These are phyloP conservation scores for Andricus curvator DNA, from an alignment of 2,888 invertebrate species.

Conservation along the genomic window DNA sequence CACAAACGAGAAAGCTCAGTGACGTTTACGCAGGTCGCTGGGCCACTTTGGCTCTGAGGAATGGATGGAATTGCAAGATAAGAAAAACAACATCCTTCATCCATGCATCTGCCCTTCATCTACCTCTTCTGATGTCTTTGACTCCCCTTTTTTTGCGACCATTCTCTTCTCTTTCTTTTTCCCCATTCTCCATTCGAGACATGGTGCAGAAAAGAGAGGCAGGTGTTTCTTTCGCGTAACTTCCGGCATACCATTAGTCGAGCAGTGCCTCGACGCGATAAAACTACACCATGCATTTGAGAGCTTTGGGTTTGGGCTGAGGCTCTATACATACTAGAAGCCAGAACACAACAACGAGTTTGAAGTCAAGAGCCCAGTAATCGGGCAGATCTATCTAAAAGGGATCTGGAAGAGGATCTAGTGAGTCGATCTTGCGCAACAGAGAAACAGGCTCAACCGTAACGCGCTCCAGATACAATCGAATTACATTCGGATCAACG, in stretches of 20 bases:
- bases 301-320: slow-evolving; percentile 16
- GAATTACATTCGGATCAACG: slow-evolving; percentile 34
- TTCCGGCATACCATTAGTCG: slow-evolving; percentile 37
- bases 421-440: slow-evolving; percentile 33
- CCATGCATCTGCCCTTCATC: slow-evolving; percentile 36
- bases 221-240: slow-evolving; percentile 34
- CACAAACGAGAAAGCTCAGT: slow-evolving; percentile 27
- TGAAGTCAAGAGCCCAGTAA: slow-evolving; percentile 24
- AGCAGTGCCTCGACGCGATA: slow-evolving; percentile 22
- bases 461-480: slow-evolving; percentile 33
- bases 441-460: slow-evolving; percentile 10
- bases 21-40: slow-evolving; percentile 1
- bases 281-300: background rate
- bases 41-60: slow-evolving; percentile 16
- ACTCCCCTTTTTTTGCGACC: slow-evolving; percentile 26
- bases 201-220: slow-evolving; percentile 13
- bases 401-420: slow-evolving; percentile 23
- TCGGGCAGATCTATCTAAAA: slow-evolving; percentile 33
- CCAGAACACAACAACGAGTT: slow-evolving; percentile 11
- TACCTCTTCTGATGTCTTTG: background rate
- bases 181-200: slow-evolving; percentile 5
- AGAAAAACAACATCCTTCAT: slow-evolving; percentile 27
- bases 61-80: slow-evolving; percentile 28
- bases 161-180: slow-evolving; percentile 3
- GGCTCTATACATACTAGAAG: background rate